Evolutionary conservation across 2,888 invertebrate genomes (phyloP).

Genomic region (Drosophila robusta): DNA sequence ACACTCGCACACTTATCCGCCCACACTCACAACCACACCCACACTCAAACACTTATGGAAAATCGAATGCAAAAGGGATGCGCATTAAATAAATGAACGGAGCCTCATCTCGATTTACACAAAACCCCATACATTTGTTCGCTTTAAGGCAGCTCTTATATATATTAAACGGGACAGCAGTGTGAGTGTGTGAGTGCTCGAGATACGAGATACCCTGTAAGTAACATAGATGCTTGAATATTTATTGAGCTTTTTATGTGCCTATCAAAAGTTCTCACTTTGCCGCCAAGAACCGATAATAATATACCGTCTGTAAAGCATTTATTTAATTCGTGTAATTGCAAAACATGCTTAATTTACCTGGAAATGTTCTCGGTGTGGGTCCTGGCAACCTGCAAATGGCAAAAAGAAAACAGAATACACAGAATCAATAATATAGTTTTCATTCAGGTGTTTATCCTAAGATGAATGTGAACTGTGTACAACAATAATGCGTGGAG

Average conservation of each 20-base stretch:
- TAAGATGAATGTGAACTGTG: slow-evolving; percentile 45
- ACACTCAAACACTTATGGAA: slow-evolving; percentile 1
- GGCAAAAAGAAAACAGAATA: slow-evolving; percentile 24
- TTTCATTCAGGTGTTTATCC: slow-evolving; percentile 39
- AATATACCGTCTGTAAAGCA: too few relatives aligned
- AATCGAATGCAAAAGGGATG: slow-evolving; percentile 41
- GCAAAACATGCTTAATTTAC: slow-evolving; percentile 10
- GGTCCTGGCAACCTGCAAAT: slow-evolving; percentile 7
- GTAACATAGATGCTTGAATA: too few relatives aligned
- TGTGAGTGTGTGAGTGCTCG: neutral
- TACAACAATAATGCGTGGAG: slow-evolving; percentile 25
- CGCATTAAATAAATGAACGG: slow-evolving; percentile 51
- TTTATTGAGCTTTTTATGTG: too few relatives aligned
- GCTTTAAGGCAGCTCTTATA: slow-evolving; percentile 11
- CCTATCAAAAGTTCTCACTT: neutral
- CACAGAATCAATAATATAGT: slow-evolving; percentile 52
- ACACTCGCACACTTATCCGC: slow-evolving; percentile 8
- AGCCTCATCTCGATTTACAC: slow-evolving; percentile 15
- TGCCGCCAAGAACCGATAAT: too few relatives aligned
- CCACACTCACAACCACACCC: neutral
- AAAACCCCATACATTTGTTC: slow-evolving; percentile 7
- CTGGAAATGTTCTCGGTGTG: neutral
- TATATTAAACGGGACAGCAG: neutral
- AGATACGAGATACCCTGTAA: neutral
- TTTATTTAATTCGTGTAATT: neutral